Percentiles rank a stretch among this genome's conserved stretches.
Conservation (phyloP, 2,797 vertebrate species). For the Microcaecilia unicolor region DNA sequence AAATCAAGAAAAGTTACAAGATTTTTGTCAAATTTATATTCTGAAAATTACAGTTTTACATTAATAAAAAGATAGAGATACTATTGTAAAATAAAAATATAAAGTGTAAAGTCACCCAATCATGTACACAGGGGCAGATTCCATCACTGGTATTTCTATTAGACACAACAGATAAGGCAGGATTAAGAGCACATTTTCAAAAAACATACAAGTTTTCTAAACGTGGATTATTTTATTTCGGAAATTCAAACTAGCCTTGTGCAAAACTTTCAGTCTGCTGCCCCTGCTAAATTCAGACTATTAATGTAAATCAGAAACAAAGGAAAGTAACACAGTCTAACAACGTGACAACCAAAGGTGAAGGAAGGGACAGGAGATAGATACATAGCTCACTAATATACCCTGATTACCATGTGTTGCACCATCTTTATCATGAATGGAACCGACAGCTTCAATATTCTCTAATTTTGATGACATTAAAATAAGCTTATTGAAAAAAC, state of each 20-base stretch:
- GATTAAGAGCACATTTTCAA: too few relatives aligned
- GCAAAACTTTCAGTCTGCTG: slow-evolving; percentile 13
- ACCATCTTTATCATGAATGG: too few relatives aligned
- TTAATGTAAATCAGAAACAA: slow-evolving; percentile 1
- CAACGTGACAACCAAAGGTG: background rate
- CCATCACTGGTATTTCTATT: too few relatives aligned
- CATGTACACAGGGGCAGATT: too few relatives aligned
- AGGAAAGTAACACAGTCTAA: background rate
- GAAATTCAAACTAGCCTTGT: slow-evolving; percentile 2
- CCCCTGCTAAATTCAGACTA: background rate
- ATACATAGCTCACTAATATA: background rate
- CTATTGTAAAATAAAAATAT: slow-evolving; percentile 35
- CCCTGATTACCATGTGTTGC: too few relatives aligned
- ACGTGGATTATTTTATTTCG: slow-evolving; percentile 25
- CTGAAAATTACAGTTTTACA: slow-evolving; percentile 3
- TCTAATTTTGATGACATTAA: too few relatives aligned
- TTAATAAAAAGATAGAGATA: slow-evolving; percentile 5
- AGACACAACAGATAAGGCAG: too few relatives aligned
- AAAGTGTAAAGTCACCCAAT: slow-evolving; percentile 37
- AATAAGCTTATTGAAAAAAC: too few relatives aligned
- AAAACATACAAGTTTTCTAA: slow-evolving; percentile 8
- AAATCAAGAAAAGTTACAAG: too few relatives aligned
- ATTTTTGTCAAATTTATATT: slow-evolving; percentile 1
- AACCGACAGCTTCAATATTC: too few relatives aligned
- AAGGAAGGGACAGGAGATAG: background rate